phyloP scores from a whole-genome alignment of 2,888 invertebrate species.

The Apodemia zela region DNA sequence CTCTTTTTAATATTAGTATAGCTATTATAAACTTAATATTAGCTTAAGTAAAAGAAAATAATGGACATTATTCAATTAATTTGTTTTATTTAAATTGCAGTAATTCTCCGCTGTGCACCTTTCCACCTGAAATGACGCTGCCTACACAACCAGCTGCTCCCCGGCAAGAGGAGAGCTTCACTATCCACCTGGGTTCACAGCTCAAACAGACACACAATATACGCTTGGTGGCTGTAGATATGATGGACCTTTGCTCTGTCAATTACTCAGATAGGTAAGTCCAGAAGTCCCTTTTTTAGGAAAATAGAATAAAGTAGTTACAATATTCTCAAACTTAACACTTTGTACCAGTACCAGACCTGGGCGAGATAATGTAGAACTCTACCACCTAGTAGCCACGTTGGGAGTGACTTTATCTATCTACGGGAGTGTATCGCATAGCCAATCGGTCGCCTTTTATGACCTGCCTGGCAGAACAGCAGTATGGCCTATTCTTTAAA shows the following conservation, averaged over 20 bases:
- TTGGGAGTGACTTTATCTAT: too few species aligned
- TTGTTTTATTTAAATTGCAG: conserved; percentile 37
- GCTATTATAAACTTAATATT: too few species aligned
- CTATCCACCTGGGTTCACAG: conserved; percentile 98
- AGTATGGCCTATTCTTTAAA: too few species aligned
- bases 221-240: conserved; percentile 91
- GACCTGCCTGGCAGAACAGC: too few species aligned
- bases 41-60: too few species aligned
- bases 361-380: too few species aligned
- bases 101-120: conserved; percentile 62
- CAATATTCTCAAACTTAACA: too few species aligned
- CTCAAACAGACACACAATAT: conserved; percentile 99
- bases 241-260: conserved; percentile 73
- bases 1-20: too few species aligned
- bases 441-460: too few species aligned
- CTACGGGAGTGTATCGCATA: too few species aligned
- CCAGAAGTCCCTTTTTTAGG: background rate
- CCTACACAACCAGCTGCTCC: conserved; percentile 34
- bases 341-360: too few species aligned
- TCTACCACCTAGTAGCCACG: too few species aligned
- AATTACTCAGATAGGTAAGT: conserved; percentile 47
- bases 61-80: background rate
- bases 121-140: conserved; percentile 35
- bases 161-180: conserved; percentile 95
- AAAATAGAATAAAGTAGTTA: background rate